Base-by-base conservation (phyloP, 2,113 vertebrate genomes). In the Potamarius usumacintae region DNA sequence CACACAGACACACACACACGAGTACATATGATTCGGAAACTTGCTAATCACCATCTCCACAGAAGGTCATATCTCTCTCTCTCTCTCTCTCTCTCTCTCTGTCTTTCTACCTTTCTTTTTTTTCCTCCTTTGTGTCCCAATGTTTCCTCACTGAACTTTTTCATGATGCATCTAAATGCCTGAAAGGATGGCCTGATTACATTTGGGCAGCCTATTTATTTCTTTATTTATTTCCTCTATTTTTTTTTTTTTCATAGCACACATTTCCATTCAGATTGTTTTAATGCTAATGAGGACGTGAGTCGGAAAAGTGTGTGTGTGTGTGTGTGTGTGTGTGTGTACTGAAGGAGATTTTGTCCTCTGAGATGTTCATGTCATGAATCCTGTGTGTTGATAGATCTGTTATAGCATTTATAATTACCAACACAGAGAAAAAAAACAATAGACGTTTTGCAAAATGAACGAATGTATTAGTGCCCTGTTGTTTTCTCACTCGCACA, bases 211-310 rank as follows among this genome's bases (percentile, higher is more conserved):
- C 53, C 65, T 72, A 60, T 87, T 90, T 92, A 84, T 91, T 90
- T 58, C 83, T 76, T 42, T 82, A 82, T 87, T 87, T 86, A 86
- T 86, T 86, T 72, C 30, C 42, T 48, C 30, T 1, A 4, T 58
- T 55, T 79, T 78, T 57, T n/a, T 50, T 86, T 90, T 85, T 89
- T 85, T 77, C 78, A 76, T 87, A 60, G 48, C 86, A 60, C 87
- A 74, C 86, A 93, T 94, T 94, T 93, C 91, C 92, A 93, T 94
- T 92, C 92, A 93, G 90, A 94, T 93, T 92, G 92, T 94, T 93
- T 93, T 92, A 92, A 94, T 94, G 92, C 93, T 92, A 93, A 93
- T 93, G 87, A 71, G 86, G 84, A 27, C 67, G 12, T 9, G n/a
- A 65, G 83, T 57, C 60, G 20, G 87, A 84, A 88, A 87, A 89